Base-by-base conservation (phyloP, 2,888 invertebrate genomes). In the Phyllotreta striolata region DNA sequence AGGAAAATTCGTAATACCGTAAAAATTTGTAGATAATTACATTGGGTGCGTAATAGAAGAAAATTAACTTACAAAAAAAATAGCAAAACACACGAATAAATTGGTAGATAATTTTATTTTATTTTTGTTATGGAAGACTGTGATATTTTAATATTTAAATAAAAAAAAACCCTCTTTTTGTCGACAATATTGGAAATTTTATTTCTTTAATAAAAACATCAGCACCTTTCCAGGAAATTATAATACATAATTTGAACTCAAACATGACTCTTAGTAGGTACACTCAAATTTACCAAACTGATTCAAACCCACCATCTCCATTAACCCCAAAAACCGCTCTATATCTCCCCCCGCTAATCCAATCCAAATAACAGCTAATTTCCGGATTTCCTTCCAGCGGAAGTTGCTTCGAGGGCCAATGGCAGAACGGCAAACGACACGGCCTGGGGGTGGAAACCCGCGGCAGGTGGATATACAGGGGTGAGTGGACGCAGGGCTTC, bases 341-440 rank as follows among this genome's bases (percentile, higher is more conserved):
- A n/a, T 4, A 4, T 4, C 41, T 3, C 41, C 5, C 41, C 2
- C 5, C 9, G 2, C 14, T 9, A 12, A 3, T 12, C 13, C 6
- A 24, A 9, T 8, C 5, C 7, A 46, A 12, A 44, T 6, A 44
- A 13, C 14, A 13, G 5, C 12, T 13, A 44, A 44, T 4, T 44
- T 4, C 63, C 54, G 41, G 43, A 24, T 58, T 69, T 63, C 75
- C 80, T 86, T 86, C 44, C 86, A 95, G 95, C 83, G 98, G 97
- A 58, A 96, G 96, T 80, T 91, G 93, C 73, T 98, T 91, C 85
- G 96, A 96, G 83, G 99, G 99, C 66, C 97, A 98, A 84, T 99
- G 99, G 99, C 98, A 97, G 84, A 98, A 98, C 82, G 99, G 99
- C 70, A 96, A 98, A 83, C 88, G 98, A 58, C 98, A 99, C 82